Base-by-base conservation (phyloP, 2,797 vertebrate genomes). In the Nothura maculosa region DNA sequence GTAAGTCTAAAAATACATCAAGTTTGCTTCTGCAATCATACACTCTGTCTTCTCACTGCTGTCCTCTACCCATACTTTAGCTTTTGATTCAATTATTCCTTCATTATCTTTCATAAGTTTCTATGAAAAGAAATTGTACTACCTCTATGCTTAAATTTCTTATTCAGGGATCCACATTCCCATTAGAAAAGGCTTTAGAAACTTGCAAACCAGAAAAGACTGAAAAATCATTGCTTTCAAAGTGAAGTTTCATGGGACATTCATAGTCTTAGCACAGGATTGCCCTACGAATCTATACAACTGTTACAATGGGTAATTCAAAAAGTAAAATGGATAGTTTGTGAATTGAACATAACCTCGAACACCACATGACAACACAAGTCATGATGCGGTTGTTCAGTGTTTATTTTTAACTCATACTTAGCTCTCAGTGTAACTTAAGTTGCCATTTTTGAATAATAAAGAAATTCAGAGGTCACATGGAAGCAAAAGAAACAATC, bases 1-100 rank as follows among this genome's bases (percentile, higher is more conserved):
- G 4, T 30, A 66, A 72, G 36, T n/a, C 47, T 62, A 75, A 48
- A 64, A 21, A 45, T 73, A 36, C 4, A 66, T 24, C 77, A 48
- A 67, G 21, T 62, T 88, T 64, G 45, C 30, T 79, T 81, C 81
- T 63, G 73, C 62, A 76, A 24, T 30, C 38, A 43, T 48, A 54
- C 48, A 38, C 57, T 55, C 69, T 58, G 81, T 40, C 63, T 61
- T 55, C 55, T 60, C 70, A 69, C 32, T 1, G 1, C 38, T 47
- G 14, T 60, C 32, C 57, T 77, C 36, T 64, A 0, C 0, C 75
- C 45, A 10, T 1, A 10, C 54, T 48, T 73, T 28, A 70, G 24
- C 47, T 90, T 67, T 27, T 9, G 5, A 63, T 43, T 82, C 4
- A 43, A 15, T 25, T 47, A 57, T 20, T 80, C 69, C 62, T 57